phyloP scores from a whole-genome alignment of 2,113 vertebrate species.

The Crocuta crocuta region DNA sequence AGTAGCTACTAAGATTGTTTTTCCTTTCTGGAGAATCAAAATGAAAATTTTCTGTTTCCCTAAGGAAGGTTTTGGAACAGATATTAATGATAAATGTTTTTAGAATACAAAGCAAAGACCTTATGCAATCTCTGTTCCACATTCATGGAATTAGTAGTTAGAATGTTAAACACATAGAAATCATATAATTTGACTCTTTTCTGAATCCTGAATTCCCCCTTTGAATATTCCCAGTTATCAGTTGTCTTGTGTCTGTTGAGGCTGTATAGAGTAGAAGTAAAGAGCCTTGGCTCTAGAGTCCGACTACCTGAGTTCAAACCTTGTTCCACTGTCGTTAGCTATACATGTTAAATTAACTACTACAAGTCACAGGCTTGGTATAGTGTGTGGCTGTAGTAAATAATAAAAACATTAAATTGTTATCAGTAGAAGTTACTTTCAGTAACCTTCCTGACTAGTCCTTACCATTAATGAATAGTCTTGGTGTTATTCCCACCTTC shows the following conservation, averaged over 20 bases:
- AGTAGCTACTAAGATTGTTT: background rate
- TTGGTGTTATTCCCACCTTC: background rate
- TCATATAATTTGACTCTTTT: background rate
- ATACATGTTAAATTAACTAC: background rate
- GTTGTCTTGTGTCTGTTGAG: background rate
- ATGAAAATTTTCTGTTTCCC: background rate
- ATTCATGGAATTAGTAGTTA: constrained; percentile 38
- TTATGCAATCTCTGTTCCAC: constrained; percentile 24
- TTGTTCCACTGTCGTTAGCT: background rate
- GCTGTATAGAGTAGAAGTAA: background rate
- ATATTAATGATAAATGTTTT: background rate
- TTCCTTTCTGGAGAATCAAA: constrained; percentile 44
- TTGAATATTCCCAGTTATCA: constrained; percentile 3
- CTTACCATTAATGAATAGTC: background rate
- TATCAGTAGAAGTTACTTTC: background rate
- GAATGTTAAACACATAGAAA: background rate
- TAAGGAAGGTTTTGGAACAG: constrained; percentile 17
- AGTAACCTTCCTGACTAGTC: background rate
- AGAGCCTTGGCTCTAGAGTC: background rate
- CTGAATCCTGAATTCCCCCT: background rate
- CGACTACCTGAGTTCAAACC: background rate
- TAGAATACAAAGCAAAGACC: constrained; percentile 38
- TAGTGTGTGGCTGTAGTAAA: background rate
- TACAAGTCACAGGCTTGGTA: background rate
- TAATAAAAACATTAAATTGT: background rate